Percentiles rank a stretch among this genome's conserved stretches.
Conservation (phyloP, 2,113 vertebrate genomes). For the Corvus moneduloides region DNA sequence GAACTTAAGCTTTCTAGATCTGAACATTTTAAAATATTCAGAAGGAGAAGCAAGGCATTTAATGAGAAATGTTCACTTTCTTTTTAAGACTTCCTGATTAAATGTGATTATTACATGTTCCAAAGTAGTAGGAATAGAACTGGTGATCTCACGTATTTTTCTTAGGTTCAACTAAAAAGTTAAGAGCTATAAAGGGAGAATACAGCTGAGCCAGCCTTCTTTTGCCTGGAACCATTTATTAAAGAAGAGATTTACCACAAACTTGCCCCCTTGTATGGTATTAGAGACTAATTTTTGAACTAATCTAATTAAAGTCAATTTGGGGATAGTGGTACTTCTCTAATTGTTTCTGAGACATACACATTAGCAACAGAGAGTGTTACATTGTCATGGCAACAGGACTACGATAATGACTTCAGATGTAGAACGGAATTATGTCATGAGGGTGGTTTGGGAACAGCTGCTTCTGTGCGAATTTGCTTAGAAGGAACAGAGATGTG, state of each 20-base stretch:
- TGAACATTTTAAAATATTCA: not conserved
- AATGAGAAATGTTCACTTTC: not conserved
- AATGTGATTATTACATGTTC: not conserved
- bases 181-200: not conserved
- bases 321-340: not conserved
- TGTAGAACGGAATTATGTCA: not conserved
- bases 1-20: not conserved
- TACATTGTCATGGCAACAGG: not conserved
- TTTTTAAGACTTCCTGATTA: not conserved
- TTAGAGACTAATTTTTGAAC: not conserved
- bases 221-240: not conserved
- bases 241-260: not conserved
- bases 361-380: not conserved
- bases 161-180: not conserved
- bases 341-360: slow-evolving; percentile 4
- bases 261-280: not conserved
- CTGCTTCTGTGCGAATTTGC: not conserved
- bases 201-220: not conserved
- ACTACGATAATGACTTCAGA: not conserved
- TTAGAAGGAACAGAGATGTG: not conserved
- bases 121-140: not conserved
- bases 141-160: not conserved
- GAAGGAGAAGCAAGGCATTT: not conserved
- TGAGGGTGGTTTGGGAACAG: not conserved
- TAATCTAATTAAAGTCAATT: slow-evolving; percentile 18